Evolutionary conservation across 1,140 invertebrate species (phyloP).

Genomic region (Drosophila guanche): DNA sequence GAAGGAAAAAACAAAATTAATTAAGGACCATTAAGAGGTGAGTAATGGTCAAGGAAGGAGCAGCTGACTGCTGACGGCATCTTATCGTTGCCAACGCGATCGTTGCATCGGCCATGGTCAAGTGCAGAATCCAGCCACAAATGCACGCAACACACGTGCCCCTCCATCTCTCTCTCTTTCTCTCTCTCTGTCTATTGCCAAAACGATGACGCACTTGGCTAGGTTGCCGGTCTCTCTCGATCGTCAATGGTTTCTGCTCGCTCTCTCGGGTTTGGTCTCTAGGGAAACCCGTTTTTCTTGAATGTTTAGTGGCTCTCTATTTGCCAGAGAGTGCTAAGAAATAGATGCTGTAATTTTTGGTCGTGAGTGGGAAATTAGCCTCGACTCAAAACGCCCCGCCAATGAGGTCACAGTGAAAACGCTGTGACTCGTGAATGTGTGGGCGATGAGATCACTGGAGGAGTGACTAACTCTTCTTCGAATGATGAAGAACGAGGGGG

Average conservation of each 20-base stretch:
- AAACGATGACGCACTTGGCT: background rate
- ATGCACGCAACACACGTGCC: slow-evolving; percentile 33
- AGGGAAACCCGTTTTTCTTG: slow-evolving; percentile 38
- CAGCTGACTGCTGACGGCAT: background rate
- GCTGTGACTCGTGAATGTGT: background rate
- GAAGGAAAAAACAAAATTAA: slow-evolving; percentile 45
- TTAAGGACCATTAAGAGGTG: slow-evolving; percentile 78
- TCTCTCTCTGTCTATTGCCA: background rate
- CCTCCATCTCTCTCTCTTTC: background rate
- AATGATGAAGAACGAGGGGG: too few species aligned
- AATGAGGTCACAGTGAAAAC: too few species aligned
- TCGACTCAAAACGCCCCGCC: too few species aligned
- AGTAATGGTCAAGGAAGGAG: slow-evolving; percentile 19
- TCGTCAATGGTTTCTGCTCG: too few species aligned
- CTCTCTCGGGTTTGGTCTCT: background rate
- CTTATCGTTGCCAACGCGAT: slow-evolving; percentile 11
- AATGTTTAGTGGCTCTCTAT: slow-evolving; percentile 2
- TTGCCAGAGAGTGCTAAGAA: slow-evolving; percentile 22
- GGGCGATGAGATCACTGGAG: slow-evolving; percentile 16
- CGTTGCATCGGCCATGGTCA: slow-evolving; percentile 19
- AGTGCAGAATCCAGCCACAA: slow-evolving; percentile 26
- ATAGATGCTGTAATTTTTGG: slow-evolving; percentile 39
- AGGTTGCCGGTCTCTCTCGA: too few species aligned
- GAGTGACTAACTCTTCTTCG: slow-evolving; percentile 1
- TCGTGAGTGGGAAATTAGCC: slow-evolving; percentile 39